Conservation (phyloP, 2,113 vertebrate genomes). For the Antechinus stuartii region DNA sequence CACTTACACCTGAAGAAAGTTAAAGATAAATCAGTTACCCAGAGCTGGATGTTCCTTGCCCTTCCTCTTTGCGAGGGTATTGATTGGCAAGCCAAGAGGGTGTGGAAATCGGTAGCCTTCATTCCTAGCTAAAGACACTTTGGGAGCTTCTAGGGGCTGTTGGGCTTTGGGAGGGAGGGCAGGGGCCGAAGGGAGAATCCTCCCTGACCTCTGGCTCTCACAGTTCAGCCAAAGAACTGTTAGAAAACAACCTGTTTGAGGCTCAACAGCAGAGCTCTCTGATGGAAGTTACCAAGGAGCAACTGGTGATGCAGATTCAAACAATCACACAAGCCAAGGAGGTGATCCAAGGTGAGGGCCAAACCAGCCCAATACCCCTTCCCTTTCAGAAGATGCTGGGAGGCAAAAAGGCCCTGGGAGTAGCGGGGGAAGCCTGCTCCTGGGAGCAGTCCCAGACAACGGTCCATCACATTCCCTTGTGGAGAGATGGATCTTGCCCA, state of each 20-base stretch:
- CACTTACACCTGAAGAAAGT: neutral
- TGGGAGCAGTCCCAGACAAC: neutral
- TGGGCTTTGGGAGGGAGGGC: neutral
- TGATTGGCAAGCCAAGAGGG: neutral
- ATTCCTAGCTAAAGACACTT: neutral
- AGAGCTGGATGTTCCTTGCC: neutral
- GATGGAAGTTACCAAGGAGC: slow-evolving; percentile 83
- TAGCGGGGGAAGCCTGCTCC: neutral
- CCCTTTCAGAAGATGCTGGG: neutral
- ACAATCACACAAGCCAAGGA: slow-evolving; percentile 87
- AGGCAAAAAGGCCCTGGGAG: slow-evolving; percentile 10
- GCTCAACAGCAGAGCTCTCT: slow-evolving; percentile 84
- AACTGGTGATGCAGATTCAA: slow-evolving; percentile 86
- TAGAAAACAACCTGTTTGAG: slow-evolving; percentile 87
- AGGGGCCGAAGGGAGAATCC: neutral
- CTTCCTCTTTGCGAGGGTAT: neutral
- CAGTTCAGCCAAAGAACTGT: slow-evolving; percentile 84
- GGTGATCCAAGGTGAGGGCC: slow-evolving; percentile 86
- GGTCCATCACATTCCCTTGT: neutral
- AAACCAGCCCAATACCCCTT: neutral
- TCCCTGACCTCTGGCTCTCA: slow-evolving; percentile 51
- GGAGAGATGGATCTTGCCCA: neutral
- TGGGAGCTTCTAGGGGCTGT: neutral
- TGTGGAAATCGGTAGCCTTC: neutral
- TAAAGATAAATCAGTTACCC: neutral